phyloP scores from a whole-genome alignment of 2,113 vertebrate genomes.

The Pungitius pungitius region DNA sequence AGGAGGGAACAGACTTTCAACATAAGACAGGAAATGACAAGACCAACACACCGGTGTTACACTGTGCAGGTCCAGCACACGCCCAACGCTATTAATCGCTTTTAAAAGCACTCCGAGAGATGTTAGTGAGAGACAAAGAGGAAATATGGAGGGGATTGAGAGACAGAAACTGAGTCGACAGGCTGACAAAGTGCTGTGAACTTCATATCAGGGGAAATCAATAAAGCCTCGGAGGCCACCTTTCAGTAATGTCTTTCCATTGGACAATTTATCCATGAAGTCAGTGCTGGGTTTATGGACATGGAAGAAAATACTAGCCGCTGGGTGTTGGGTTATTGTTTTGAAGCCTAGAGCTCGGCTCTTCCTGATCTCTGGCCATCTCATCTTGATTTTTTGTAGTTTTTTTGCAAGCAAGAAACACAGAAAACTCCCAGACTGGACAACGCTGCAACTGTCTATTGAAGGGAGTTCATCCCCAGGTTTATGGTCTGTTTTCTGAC shows the following conservation, averaged over 20 bases:
- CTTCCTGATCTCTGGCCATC: background rate
- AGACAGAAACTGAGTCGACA: background rate
- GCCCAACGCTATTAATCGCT: no score
- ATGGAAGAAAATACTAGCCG: background rate
- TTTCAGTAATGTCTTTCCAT: background rate
- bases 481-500: no score
- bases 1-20: no score
- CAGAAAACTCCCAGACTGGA: background rate
- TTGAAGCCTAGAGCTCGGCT: background rate
- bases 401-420: no score
- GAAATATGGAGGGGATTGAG: background rate
- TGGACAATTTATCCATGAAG: background rate
- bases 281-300: background rate
- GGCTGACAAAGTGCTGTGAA: background rate
- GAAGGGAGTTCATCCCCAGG: no score
- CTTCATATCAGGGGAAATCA: background rate
- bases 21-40: no score
- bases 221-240: background rate
- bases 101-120: background rate
- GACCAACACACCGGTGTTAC: no score
- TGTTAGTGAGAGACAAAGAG: background rate
- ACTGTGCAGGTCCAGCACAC: no score
- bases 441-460: background rate
- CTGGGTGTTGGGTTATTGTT: background rate
- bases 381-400: background rate